Evolutionary conservation across 1,140 invertebrate species (phyloP).

Genomic region (Pteromalus puparum): DNA sequence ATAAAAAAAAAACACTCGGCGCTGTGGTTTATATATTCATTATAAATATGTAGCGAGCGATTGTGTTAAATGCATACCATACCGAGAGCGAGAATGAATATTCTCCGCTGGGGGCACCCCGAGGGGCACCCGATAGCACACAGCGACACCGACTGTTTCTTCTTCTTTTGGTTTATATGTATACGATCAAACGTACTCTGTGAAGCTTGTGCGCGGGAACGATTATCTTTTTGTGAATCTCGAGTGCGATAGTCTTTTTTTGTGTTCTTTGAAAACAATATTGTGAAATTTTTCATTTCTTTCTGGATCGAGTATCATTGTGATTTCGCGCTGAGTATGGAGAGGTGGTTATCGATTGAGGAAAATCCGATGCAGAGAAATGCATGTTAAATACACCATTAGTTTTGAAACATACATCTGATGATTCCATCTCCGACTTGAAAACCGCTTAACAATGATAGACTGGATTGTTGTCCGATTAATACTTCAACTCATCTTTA

Average conservation of each 20-base stretch:
- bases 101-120: too few relatives aligned
- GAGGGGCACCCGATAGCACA: too few relatives aligned
- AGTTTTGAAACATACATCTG: not conserved
- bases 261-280: not conserved
- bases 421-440: too few relatives aligned
- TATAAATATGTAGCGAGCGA: not conserved
- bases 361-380: not conserved
- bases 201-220: not conserved
- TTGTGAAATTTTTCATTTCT: not conserved
- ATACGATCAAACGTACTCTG: not conserved
- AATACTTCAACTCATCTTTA: not conserved
- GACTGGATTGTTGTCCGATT: not conserved
- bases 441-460: not conserved
- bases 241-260: not conserved
- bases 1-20: not conserved
- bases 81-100: not conserved
- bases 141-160: not conserved
- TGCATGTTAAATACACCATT: not conserved
- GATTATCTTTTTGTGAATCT: not conserved
- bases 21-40: not conserved
- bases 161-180: not conserved
- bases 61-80: not conserved
- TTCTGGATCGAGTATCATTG: not conserved
- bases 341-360: conserved; percentile 41
- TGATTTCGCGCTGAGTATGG: not conserved